A percentile compares a stretch with the other conserved stretches of the same genome.
Conservation (phyloP, 2,113 vertebrate genomes). For the Ranitomeya imitator region DNA sequence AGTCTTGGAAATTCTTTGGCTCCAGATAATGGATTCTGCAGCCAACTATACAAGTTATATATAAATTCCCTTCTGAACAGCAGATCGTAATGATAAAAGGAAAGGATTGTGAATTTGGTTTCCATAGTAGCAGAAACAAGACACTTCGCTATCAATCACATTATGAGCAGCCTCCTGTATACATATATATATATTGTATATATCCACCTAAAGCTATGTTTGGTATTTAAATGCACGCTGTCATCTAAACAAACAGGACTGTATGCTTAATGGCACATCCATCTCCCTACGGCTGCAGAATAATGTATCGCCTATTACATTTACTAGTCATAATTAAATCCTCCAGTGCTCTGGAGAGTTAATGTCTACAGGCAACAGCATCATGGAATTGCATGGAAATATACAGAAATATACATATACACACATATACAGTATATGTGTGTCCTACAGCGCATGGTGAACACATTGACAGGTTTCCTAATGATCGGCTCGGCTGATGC, state of each 20-base stretch:
- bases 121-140: not conserved
- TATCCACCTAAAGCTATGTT: conserved; percentile 6
- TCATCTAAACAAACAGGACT: not conserved
- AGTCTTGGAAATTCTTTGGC: not conserved
- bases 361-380: not conserved
- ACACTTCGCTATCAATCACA: not conserved
- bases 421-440: too few relatives aligned
- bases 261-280: not conserved
- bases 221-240: conserved; percentile 17
- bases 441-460: too few relatives aligned
- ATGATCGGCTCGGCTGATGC: too few relatives aligned
- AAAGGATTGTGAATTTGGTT: not conserved
- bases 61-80: not conserved
- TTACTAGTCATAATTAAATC: conserved; percentile 25
- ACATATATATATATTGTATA: not conserved
- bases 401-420: too few relatives aligned
- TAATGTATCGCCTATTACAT: conserved; percentile 9
- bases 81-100: not conserved
- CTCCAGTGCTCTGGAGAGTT: not conserved
- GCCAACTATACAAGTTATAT: not conserved
- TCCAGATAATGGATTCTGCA: not conserved
- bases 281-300: not conserved
- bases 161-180: not conserved
- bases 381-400: too few relatives aligned
- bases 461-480: too few relatives aligned